Base-by-base conservation (phyloP, 2,888 invertebrate genomes). In the Drosophila siamana region DNA sequence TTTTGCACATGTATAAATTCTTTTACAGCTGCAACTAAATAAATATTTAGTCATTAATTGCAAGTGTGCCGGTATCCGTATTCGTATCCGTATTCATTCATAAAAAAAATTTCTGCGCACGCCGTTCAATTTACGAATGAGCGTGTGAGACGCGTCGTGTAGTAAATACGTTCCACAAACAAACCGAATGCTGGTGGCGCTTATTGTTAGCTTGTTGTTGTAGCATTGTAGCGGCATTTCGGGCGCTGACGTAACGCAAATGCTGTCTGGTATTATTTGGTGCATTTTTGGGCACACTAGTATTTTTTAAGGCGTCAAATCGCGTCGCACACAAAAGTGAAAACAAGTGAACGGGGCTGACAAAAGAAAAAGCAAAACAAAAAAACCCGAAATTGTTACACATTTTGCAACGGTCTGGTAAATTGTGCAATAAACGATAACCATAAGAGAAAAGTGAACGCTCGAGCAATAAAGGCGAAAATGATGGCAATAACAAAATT, bases 161-260 rank as follows among this genome's bases (percentile, higher is more conserved):
- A 57, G 36, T 73, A 73, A 59, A 41, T 66, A 59, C 44, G 64
- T 71, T 87, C 82, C 87, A 82, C 87, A 87, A 81, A 87, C 82
- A 87, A 81, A 78, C 73, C 82, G 67, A 56, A 28, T 44, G 48
- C 66, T 65, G 51, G 36, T 56, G 61, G 63, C 54, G 77, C 59
- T 69, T 70, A 72, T 52, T 60, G 66, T n/a, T n/a, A n/a, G n/a
- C n/a, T n/a, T n/a, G n/a, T 33, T 69, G 63, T 57, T 46, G 61
- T 48, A 51, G 51, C 65, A 52, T 16, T 43, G 41, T 69, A 74
- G 74, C 74, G 69, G 78, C 74, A 78, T 59, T 56, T 60, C 43
- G 26, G 24, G 9, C 24, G 40, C 59, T 80, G 85, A 84, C 81
- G 74, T 84, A 81, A 80, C 78, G 47, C 59, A 59, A 67, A 48